Percentiles rank a stretch among this genome's conserved stretches.
These are phyloP conservation scores for Ochropacha duplaris DNA, from an alignment of 2,888 invertebrate species.

Conservation along the genomic window DNA sequence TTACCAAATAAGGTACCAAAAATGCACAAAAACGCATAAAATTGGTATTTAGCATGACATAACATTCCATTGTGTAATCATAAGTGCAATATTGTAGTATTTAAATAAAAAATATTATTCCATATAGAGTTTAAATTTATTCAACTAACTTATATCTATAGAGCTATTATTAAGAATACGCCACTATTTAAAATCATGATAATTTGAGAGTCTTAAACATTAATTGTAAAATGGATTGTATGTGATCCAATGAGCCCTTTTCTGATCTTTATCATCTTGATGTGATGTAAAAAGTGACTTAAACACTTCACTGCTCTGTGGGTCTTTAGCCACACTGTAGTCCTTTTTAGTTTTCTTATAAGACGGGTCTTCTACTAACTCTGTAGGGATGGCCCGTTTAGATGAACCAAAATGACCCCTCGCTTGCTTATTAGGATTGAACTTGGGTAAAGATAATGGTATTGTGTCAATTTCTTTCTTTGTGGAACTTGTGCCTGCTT, in stretches of 20 bases:
- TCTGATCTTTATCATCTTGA: conserved; percentile 92
- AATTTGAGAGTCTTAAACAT: conserved; percentile 19
- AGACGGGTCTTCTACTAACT: conserved; percentile 84
- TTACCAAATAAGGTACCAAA: conserved; percentile 29
- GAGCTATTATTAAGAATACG: too few species aligned
- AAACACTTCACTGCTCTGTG: conserved; percentile 93
- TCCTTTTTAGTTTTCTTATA: conserved; percentile 90
- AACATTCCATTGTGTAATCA: conserved; percentile 43
- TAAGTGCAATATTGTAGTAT: conserved; percentile 51
- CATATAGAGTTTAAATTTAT: neutral
- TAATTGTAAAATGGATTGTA: conserved; percentile 97
- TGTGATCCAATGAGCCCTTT: conserved; percentile 98
- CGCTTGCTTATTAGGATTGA: conserved; percentile 67
- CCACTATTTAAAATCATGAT: too few species aligned
- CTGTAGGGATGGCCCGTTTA: conserved; percentile 64
- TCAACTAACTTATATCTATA: too few species aligned
- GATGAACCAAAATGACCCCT: conserved; percentile 74
- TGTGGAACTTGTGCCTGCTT: conserved; percentile 51
- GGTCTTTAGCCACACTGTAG: conserved; percentile 95
- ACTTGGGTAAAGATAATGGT: conserved; percentile 71
- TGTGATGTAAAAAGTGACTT: conserved; percentile 98
- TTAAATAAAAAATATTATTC: conserved; percentile 14
- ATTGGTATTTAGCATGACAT: conserved; percentile 22
- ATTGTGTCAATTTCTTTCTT: conserved; percentile 76
- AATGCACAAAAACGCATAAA: conserved; percentile 40